Base-by-base conservation (phyloP, 30 jellyfish, hydroid and myxozoan genomes). In the Aurelia sp. region DNA sequence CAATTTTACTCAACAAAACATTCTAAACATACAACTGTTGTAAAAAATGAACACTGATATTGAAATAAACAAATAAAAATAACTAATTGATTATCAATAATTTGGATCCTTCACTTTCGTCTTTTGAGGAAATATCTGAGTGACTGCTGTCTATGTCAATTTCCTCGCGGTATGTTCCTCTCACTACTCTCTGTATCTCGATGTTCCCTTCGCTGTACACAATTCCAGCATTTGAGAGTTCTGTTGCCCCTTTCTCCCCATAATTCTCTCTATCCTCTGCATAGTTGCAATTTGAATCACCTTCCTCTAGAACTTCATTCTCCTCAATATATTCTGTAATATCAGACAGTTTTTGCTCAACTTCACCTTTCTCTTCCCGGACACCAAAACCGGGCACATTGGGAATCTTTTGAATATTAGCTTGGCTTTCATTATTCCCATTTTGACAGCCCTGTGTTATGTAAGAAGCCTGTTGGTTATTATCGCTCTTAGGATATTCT, bases 291-390 rank as follows among this genome's bases (percentile, higher is more conserved):
- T 19, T 20, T 4, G 44, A 13, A 48, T 21, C 50, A 12, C 71
- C 31, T 16, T 70, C 63, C 6, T 70, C 81, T 70, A 16, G 23
- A 4, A 30, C 87, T 21, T 73, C 93, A 23, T 84, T 76, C 40
- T 84, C 93, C 47, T 61, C 81, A 12, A 84, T 84, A 58, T 84
- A 84, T 64, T 84, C 87, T 16, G 81, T 52, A 13, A 84, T 84
- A 18, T 48, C 93, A 3, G 93, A 71, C 18, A 84, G 40, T 22
- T 84, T 58, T 22, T 84, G 87, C 6, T 84, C 93, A 4, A 16
- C 84, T 11, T 71, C 76, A 5, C 73, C 76, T 60, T 44, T 44
- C 55, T 44, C 55, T 44, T 44, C 55, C 15, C 55, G 13, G 55
- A 44, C 55, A 10, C 55, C 55, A 44, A 44, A 44, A 44, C 55